phyloP scores from a whole-genome alignment of 1,140 invertebrate genomes.

The Zaprionus inermis region DNA sequence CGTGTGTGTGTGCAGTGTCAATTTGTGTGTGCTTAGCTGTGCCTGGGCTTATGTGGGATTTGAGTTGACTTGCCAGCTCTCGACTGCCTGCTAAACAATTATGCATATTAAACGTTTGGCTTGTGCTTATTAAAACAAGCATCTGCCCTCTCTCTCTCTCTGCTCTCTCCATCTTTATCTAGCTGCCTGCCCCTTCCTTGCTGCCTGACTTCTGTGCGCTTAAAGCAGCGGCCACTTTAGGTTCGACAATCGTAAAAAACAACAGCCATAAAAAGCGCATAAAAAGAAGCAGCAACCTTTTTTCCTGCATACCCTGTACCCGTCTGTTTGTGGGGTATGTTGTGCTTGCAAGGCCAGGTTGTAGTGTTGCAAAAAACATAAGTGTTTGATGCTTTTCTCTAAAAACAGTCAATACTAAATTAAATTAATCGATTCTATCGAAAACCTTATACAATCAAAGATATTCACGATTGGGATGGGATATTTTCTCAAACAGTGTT shows the following conservation, averaged over 20 bases:
- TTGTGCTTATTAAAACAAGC: conserved; percentile 34
- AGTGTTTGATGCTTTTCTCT: too few species aligned
- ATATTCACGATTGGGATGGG: too few species aligned
- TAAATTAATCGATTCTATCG: too few species aligned
- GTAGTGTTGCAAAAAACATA: too few species aligned
- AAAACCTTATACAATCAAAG: too few species aligned
- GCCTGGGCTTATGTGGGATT: conserved; percentile 35
- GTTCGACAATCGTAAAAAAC: conserved; percentile 47
- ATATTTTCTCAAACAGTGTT: too few species aligned
- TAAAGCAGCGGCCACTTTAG: conserved; percentile 45
- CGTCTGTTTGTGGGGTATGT: not conserved
- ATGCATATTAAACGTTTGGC: conserved; percentile 66
- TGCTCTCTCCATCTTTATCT: not conserved
- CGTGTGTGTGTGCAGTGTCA: not conserved
- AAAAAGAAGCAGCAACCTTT: conserved; percentile 43
- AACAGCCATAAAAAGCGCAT: conserved; percentile 48
- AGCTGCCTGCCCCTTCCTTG: not conserved
- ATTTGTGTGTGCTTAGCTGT: conserved; percentile 13
- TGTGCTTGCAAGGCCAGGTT: not conserved
- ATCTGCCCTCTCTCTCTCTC: not conserved
- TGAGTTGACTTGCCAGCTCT: conserved; percentile 19
- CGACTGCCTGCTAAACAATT: conserved; percentile 61
- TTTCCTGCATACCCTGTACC: conserved; percentile 27
- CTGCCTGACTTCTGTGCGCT: not conserved
- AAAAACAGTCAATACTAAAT: too few species aligned